Percentiles rank a stretch among this genome's conserved stretches.
These are phyloP conservation scores for Meloidogyne exigua DNA, from an alignment of 1,140 invertebrate species.

Conservation along the genomic window DNA sequence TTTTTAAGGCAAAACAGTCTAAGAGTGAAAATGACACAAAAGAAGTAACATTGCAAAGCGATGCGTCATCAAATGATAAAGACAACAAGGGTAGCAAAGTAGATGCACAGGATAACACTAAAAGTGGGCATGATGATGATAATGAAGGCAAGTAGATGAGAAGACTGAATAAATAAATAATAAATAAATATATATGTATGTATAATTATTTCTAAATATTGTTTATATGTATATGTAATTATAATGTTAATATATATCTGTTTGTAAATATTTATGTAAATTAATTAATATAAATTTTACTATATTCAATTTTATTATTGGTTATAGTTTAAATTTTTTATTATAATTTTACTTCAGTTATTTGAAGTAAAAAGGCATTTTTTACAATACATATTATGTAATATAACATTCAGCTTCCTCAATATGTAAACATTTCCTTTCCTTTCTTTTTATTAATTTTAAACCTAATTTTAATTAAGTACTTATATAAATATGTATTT, in stretches of 20 bases:
- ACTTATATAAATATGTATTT: too few species aligned
- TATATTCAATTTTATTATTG: too few species aligned
- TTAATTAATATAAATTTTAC: too few species aligned
- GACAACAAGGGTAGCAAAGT: neutral
- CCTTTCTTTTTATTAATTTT: too few species aligned
- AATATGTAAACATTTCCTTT: too few species aligned
- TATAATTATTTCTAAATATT: neutral
- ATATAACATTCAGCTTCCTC: too few species aligned
- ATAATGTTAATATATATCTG: neutral
- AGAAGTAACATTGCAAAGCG: neutral
- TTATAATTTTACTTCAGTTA: too few species aligned
- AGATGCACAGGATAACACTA: neutral
- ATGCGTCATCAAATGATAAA: neutral
- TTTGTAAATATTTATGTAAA: too few species aligned
- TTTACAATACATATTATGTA: too few species aligned
- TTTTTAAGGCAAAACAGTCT: neutral
- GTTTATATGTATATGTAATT: neutral
- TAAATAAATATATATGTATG: neutral
- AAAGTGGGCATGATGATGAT: neutral
- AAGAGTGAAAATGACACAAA: neutral
- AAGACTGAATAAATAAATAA: conserved; percentile 1
- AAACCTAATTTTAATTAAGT: too few species aligned
- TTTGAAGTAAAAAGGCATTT: too few species aligned
- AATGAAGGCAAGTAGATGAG: neutral
- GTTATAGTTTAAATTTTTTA: too few species aligned